A percentile compares a stretch with the other conserved stretches of the same genome.
Conservation (phyloP, 2,113 vertebrate species). For the Phaethornis superciliosus region DNA sequence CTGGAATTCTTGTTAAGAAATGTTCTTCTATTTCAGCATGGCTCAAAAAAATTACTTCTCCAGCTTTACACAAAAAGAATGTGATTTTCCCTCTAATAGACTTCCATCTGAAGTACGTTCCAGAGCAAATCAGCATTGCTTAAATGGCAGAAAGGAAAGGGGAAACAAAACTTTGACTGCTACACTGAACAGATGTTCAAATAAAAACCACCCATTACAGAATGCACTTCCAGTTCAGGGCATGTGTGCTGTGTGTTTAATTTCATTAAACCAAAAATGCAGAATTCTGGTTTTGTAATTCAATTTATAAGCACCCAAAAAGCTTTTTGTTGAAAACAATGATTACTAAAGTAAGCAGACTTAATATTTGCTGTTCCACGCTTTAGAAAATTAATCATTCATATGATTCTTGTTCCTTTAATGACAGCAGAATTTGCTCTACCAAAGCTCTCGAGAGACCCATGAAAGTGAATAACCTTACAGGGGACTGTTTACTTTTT, state of each 20-base stretch:
- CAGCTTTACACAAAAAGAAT: neutral
- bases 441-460: neutral
- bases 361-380: neutral
- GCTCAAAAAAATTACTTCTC: neutral
- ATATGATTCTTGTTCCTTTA: neutral
- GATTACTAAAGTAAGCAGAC: neutral
- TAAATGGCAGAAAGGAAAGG: neutral
- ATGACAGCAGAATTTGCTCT: neutral
- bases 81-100: neutral
- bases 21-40: neutral
- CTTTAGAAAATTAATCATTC: conserved; percentile 20
- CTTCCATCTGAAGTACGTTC: neutral
- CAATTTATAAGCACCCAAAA: neutral
- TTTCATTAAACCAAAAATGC: neutral
- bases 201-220: neutral
- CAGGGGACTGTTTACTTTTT: neutral
- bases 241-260: neutral
- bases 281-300: neutral
- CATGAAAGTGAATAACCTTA: neutral
- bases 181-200: neutral
- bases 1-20: neutral
- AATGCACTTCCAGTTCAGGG: conserved; percentile 6
- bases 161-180: neutral
- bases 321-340: neutral
- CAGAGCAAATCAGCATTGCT: neutral